Evolutionary conservation across 1,140 invertebrate genomes (phyloP).

Genomic region (Drosophila pruinosa): DNA sequence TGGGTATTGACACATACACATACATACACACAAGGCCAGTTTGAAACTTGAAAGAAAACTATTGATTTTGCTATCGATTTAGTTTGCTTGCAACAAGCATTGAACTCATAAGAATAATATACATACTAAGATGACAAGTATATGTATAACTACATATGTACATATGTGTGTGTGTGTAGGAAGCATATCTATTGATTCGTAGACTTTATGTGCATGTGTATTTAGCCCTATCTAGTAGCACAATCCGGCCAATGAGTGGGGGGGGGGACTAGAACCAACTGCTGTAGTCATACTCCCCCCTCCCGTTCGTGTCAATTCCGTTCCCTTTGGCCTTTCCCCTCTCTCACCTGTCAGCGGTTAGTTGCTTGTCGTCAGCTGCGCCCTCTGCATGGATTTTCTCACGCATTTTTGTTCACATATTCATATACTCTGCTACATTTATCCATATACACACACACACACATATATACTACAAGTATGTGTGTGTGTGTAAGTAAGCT

Average conservation of each 20-base stretch:
- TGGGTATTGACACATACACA: not conserved
- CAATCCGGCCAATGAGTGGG: slow-evolving; percentile 13
- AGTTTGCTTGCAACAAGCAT: not conserved
- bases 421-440: not conserved
- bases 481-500: slow-evolving; percentile 32
- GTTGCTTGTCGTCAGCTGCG: slow-evolving; percentile 46
- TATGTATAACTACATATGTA: not conserved
- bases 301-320: not conserved
- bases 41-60: not conserved
- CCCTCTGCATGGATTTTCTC: slow-evolving; percentile 61
- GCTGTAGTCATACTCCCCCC: not conserved
- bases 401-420: slow-evolving; percentile 58
- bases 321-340: not conserved
- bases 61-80: slow-evolving; percentile 10
- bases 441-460: not conserved
- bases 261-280: too few species aligned
- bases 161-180: too few species aligned
- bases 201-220: not conserved
- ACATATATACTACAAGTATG: not conserved
- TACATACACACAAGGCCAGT: not conserved
- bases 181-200: slow-evolving; percentile 2
- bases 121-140: not conserved
- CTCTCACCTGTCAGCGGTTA: slow-evolving; percentile 5
- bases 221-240: not conserved
- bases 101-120: not conserved